Base-by-base conservation (phyloP, 2,113 vertebrate genomes). In the Serilophus lunatus region DNA sequence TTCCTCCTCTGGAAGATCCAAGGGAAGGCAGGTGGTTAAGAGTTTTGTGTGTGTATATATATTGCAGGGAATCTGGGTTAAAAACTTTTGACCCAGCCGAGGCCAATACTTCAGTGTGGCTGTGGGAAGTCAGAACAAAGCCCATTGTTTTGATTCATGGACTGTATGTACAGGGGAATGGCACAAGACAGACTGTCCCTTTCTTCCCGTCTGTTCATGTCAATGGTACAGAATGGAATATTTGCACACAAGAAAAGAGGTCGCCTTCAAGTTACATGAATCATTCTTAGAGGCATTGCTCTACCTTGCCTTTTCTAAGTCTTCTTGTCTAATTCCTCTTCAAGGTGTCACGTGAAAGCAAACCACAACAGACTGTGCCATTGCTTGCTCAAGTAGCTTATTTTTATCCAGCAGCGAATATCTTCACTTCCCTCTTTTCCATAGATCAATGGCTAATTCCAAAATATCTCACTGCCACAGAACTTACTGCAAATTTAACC, bases 371-470 rank as follows among this genome's bases (percentile, higher is more conserved):
- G 96, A 26, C 96, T 96, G 77, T 93, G 93, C 92, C 85, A 88
- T 90, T 1, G 14, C 97, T 97, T 97, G 96, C 97, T 96, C 93
- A 97, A 97, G 93, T 61, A 7, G 20, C 88, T 95, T 96, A 97
- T 97, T 97, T 97, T 97, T 97, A 91, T 86, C 92, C 68, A 83
- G 76, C 80, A 92, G 72, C 45, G 68, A 91, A 95, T 81, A 92
- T 86, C 96, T 88, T 90, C 86, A 96, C 97, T 97, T 97, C 97
- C 95, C 59, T 53, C 80, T 97, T 96, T 83, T 92, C 51, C 8
- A 88, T 12, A 82, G 95, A 94, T 93, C 66, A 10, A 96, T 97
- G 86, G n/a, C 19, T 91, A n/a, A 86, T 93, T 68, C 91, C 54
- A 57, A 78, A 91, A 45, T 42, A 38, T 74, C 49, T 47, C 36